These are phyloP conservation scores for Momotus momota DNA, from an alignment of 2,797 vertebrate genomes.

Conservation along the genomic window DNA sequence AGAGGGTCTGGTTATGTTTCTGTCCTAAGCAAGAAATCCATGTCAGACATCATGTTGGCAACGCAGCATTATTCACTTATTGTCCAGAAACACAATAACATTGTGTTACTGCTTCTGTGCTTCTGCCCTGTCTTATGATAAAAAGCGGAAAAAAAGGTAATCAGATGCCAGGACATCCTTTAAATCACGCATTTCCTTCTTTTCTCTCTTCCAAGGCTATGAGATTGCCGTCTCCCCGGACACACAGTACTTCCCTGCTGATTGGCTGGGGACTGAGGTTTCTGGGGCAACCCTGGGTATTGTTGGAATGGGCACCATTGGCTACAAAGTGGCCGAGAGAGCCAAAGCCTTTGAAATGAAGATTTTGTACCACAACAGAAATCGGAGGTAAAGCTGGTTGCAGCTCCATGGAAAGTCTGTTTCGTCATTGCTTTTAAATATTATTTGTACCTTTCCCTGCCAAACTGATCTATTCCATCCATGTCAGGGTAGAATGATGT, in stretches of 20 bases:
- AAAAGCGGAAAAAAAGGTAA: background rate
- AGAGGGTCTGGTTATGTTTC: background rate
- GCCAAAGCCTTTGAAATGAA: slow-evolving; percentile 87
- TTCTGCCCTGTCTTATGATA: background rate
- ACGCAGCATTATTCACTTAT: background rate
- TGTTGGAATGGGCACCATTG: slow-evolving; percentile 86
- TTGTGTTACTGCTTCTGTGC: background rate
- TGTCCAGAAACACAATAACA: background rate
- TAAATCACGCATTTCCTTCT: background rate
- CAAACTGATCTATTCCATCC: background rate
- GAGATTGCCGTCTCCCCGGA: slow-evolving; percentile 71
- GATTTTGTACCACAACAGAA: slow-evolving; percentile 86
- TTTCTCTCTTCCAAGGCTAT: slow-evolving; percentile 65
- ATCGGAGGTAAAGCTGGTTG: slow-evolving; percentile 74
- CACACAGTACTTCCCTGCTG: slow-evolving; percentile 51
- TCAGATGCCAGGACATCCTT: background rate
- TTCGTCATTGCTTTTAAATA: background rate
- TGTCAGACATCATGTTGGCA: background rate
- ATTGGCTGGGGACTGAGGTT: slow-evolving; percentile 78
- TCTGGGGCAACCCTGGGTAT: slow-evolving; percentile 84
- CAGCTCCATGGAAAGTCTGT: background rate
- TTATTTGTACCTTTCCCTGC: background rate
- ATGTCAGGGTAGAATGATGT: background rate
- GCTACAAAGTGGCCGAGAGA: slow-evolving; percentile 82
- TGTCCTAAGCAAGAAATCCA: background rate